Evolutionary conservation across 2,888 invertebrate genomes (phyloP).

Genomic region (Machimus atricapillus): DNA sequence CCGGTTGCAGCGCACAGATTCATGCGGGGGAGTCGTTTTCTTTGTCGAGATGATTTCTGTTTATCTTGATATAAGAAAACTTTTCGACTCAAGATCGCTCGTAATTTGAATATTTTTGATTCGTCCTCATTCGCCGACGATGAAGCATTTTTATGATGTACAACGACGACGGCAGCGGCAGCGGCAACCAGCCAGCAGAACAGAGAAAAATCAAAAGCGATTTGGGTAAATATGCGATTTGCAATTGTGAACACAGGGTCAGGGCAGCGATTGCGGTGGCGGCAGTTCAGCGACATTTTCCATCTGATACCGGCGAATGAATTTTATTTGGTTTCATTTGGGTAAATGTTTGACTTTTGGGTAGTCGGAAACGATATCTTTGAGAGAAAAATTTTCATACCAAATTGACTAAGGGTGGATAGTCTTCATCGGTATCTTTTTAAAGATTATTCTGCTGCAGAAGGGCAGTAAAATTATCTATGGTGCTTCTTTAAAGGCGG

Average conservation of each 20-base stretch:
- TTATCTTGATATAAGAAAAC: conserved; percentile 33
- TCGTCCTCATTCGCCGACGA: neutral
- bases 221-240: conserved; percentile 36
- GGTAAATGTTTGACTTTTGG: conserved; percentile 30
- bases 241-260: conserved; percentile 33
- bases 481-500: neutral
- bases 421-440: neutral
- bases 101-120: conserved; percentile 36
- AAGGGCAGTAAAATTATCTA: neutral
- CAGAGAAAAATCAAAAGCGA: conserved; percentile 25
- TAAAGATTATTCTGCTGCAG: neutral
- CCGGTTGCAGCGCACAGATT: conserved; percentile 11
- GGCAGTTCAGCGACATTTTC: neutral
- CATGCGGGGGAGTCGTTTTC: neutral
- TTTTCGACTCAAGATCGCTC: conserved; percentile 26
- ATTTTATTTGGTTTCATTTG: conserved; percentile 37
- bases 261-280: neutral
- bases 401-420: neutral
- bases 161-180: neutral
- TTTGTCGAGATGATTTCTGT: conserved; percentile 28
- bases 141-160: conserved; percentile 27
- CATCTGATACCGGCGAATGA: conserved; percentile 9
- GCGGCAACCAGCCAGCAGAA: neutral
- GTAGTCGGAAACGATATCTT: neutral
- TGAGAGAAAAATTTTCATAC: neutral